phyloP scores from a whole-genome alignment of 2,113 vertebrate species.

The Eolophus roseicapilla region DNA sequence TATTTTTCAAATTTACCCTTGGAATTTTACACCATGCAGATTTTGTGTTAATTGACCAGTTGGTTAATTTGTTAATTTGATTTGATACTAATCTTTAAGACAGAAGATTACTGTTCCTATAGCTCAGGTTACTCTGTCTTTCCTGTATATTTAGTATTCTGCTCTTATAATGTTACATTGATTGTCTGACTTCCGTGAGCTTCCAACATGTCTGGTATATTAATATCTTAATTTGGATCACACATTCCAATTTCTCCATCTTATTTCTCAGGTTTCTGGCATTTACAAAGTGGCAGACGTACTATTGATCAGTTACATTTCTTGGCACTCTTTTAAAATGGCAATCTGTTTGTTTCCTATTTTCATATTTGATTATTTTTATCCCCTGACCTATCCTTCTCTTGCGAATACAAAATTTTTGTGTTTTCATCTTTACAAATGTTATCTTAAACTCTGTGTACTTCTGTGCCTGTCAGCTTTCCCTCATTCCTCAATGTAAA shows the following conservation, averaged over 20 bases:
- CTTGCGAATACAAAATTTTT: not conserved
- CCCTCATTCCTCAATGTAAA: not conserved
- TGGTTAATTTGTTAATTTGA: not conserved
- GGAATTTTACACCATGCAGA: not conserved
- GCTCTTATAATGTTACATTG: not conserved
- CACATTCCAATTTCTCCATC: not conserved
- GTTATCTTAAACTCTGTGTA: not conserved
- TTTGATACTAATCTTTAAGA: not conserved
- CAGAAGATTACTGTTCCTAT: not conserved
- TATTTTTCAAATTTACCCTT: not conserved
- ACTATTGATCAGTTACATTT: not conserved
- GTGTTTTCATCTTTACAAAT: not conserved
- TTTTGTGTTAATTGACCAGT: not conserved
- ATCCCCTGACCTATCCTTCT: not conserved
- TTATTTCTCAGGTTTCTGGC: not conserved
- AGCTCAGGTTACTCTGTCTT: not conserved
- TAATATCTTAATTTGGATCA: slow-evolving; percentile 12
- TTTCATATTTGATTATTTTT: not conserved
- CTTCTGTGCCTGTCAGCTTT: not conserved
- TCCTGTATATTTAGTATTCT: not conserved
- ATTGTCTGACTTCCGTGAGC: not conserved
- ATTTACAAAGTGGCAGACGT: not conserved
- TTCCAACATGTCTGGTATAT: not conserved
- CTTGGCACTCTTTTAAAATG: not conserved
- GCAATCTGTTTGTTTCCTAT: not conserved